Conservation (phyloP, 2,888 invertebrate genomes). For the Andrena haemorrhoa region DNA sequence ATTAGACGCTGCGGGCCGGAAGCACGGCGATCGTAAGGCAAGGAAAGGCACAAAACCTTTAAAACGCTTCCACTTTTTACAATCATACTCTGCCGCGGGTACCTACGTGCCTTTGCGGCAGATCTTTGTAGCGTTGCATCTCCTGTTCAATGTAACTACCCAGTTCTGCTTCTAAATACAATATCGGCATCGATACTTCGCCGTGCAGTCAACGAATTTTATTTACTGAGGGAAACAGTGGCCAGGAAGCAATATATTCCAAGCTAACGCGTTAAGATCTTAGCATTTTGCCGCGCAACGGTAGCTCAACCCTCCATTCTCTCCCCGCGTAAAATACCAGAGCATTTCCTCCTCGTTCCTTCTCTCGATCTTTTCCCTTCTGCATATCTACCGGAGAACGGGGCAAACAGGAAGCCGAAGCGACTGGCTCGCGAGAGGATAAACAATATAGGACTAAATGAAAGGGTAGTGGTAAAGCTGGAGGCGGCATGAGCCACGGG, state of each 20-base stretch:
- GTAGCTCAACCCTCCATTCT: not conserved
- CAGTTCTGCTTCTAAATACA: not conserved
- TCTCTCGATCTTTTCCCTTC: not conserved
- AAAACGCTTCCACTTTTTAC: slow-evolving; percentile 34
- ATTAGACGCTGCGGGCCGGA: slow-evolving; percentile 27
- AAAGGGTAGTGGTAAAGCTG: slow-evolving; percentile 41
- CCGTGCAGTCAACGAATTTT: not conserved
- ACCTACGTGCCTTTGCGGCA: slow-evolving; percentile 13
- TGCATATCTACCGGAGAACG: not conserved
- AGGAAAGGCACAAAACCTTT: slow-evolving; percentile 25
- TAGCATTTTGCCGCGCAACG: not conserved
- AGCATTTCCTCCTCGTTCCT: not conserved
- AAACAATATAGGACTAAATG: slow-evolving; percentile 27
- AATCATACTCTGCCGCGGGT: not conserved
- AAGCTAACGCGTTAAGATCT: not conserved
- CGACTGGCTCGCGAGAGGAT: not conserved
- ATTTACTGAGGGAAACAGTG: not conserved
- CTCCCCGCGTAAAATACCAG: slow-evolving; percentile 30
- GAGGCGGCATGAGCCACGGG: not conserved
- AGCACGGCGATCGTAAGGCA: slow-evolving; percentile 15
- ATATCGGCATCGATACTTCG: not conserved
- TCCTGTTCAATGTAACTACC: slow-evolving; percentile 1
- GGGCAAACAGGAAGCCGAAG: slow-evolving; percentile 38
- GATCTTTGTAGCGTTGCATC: slow-evolving; percentile 20
- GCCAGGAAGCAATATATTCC: not conserved